Conservation (phyloP, 2,113 vertebrate genomes). For the Microtus ochrogaster region DNA sequence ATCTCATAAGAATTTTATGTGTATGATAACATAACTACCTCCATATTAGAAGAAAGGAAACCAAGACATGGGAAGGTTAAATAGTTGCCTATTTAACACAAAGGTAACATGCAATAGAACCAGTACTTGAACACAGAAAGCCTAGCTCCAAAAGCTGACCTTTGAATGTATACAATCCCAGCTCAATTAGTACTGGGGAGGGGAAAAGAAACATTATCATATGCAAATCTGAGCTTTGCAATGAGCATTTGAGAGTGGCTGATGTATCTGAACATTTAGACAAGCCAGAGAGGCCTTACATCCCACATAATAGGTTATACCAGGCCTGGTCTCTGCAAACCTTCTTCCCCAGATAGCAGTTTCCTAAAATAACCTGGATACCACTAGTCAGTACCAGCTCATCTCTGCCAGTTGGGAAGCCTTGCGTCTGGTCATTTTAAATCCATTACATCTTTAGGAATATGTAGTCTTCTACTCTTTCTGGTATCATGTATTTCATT, state of each 20-base stretch:
- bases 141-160: not conserved
- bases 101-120: not conserved
- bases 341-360: not conserved
- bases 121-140: not conserved
- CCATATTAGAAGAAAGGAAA: not conserved
- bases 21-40: not conserved
- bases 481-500: constrained; percentile 2
- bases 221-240: not conserved
- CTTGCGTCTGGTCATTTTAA: not conserved
- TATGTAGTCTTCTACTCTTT: constrained; percentile 8
- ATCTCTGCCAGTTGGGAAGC: not conserved
- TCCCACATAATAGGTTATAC: not conserved
- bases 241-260: not conserved
- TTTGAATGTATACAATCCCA: not conserved
- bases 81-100: not conserved
- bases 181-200: not conserved
- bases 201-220: not conserved
- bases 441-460: not conserved
- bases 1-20: not conserved
- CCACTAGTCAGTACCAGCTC: not conserved
- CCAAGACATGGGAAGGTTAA: not conserved
- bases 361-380: constrained; percentile 38
- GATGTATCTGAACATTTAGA: not conserved
- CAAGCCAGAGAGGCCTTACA: not conserved
- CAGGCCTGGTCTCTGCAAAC: not conserved